phyloP scores from a whole-genome alignment of 1,140 invertebrate genomes.

The Papilio dardanus region DNA sequence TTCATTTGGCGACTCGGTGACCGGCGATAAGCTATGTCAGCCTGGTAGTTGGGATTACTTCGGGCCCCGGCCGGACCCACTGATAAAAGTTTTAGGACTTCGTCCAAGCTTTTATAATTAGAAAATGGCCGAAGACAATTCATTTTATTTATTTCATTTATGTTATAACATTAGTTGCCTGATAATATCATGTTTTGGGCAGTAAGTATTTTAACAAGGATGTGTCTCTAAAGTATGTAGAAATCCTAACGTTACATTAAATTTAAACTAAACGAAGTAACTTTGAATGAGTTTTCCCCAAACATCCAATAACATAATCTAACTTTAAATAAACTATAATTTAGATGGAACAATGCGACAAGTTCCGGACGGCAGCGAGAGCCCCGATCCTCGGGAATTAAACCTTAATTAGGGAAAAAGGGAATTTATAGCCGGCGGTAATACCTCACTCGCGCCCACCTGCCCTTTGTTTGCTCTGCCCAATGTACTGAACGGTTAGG shows the following conservation, averaged over 20 bases:
- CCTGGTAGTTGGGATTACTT: conserved; percentile 51
- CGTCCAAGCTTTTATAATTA: conserved; percentile 38
- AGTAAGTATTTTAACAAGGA: too few relatives aligned
- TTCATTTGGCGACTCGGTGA: conserved; percentile 60
- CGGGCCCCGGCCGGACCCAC: conserved; percentile 41
- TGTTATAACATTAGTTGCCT: too few relatives aligned
- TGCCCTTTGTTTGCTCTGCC: conserved; percentile 64
- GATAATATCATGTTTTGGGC: too few relatives aligned
- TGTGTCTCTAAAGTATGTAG: neutral
- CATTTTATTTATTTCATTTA: neutral
- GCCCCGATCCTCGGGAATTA: conserved; percentile 63
- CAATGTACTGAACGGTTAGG: conserved; percentile 38
- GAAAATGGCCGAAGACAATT: conserved; percentile 13
- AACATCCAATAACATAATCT: conserved; percentile 35
- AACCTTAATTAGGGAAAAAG: conserved; percentile 81
- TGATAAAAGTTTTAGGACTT: conserved; percentile 37
- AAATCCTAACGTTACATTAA: neutral
- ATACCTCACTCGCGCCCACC: conserved; percentile 63
- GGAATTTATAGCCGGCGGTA: conserved; percentile 72
- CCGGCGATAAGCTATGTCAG: conserved; percentile 60
- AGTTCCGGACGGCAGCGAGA: conserved; percentile 39
- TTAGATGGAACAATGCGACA: conserved; percentile 40
- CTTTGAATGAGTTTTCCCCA: conserved; percentile 24
- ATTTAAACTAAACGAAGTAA: conserved; percentile 24
- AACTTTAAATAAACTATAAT: conserved; percentile 43